Base-by-base conservation (phyloP, 2,888 invertebrate species). In the Lasioglossum vierecki region DNA sequence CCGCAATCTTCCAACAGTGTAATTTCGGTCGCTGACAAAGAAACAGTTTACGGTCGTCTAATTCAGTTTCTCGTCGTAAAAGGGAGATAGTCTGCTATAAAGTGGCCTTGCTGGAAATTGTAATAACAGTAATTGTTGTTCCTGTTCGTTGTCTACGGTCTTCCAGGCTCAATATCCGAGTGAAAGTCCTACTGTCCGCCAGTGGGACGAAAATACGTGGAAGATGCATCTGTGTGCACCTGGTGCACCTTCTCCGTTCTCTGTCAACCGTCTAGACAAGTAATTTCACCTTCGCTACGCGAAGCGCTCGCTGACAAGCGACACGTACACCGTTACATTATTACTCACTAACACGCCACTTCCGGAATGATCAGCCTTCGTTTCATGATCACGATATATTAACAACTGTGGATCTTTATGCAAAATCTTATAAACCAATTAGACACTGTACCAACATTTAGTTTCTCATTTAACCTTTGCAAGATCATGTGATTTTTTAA, bases 131-230 rank as follows among this genome's bases (percentile, higher is more conserved):
- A 82, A 86, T 76, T 79, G 76, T 46, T 77, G 70, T 41, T 53
- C 26, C 63, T 44, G 35, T 82, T 82, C 63, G 74, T 78, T 63
- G 68, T 83, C 66, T 72, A 30, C 57, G 57, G 80, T 49, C 72
- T 84, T 82, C 53, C 74, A 46, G 63, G 49, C 73, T 84, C 70
- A 79, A 82, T 85, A 78, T 75, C 44, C 72, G 63, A 86, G 89
- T 86, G 89, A 89, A 89, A 89, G 89, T 89, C 30, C 73, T 5
- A 13, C 57, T 44, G 57, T 39, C 74, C 68, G 76, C 68, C 49
- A 70, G 49, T 22, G 22, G 26, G 68, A 73, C 66, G 76, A 77
- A 89, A 83, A 83, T 73, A 53, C 66, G 63, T 39, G 68, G n/a
- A 44, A 76, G 68, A 78, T 57, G 70, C 53, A 41, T 70, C 70